Evolutionary conservation across 2,113 vertebrate species (phyloP).

Genomic region (Nansenia antarctica): DNA sequence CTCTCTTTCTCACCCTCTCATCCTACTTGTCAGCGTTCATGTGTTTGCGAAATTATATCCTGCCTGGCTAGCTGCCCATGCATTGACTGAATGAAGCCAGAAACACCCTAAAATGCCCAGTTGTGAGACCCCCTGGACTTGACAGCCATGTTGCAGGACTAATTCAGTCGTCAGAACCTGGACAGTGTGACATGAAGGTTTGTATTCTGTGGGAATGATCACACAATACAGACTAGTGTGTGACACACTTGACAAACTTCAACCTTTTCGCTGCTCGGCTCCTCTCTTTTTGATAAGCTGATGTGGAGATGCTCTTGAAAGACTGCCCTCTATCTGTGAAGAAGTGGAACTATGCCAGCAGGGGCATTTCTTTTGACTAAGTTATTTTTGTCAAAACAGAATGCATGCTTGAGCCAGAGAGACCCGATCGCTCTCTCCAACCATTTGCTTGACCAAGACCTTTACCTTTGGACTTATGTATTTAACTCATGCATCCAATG

Average conservation of each 20-base stretch:
- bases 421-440: slow-evolving; percentile 12
- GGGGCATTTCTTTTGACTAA: slow-evolving; percentile 14
- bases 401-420: slow-evolving; percentile 61
- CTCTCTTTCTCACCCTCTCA: slow-evolving; percentile 35
- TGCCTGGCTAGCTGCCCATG: background rate
- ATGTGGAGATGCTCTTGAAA: slow-evolving; percentile 15
- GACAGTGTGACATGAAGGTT: background rate
- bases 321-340: slow-evolving; percentile 32
- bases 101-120: slow-evolving; percentile 23
- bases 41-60: slow-evolving; percentile 5
- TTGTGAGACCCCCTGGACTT: slow-evolving; percentile 25
- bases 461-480: slow-evolving; percentile 35
- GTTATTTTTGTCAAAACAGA: slow-evolving; percentile 35
- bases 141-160: background rate
- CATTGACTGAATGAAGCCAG: slow-evolving; percentile 2
- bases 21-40: slow-evolving; percentile 20
- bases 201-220: background rate
- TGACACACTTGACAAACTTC: slow-evolving; percentile 29
- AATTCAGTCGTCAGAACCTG: no score
- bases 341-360: slow-evolving; percentile 44
- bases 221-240: slow-evolving; percentile 4
- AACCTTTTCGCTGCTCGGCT: slow-evolving; percentile 4
- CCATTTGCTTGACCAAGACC: slow-evolving; percentile 33
- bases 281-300: no score
- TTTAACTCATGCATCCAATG: slow-evolving; percentile 27